These are phyloP conservation scores for Halichoerus grypus DNA, from an alignment of 2,113 vertebrate species.

Conservation along the genomic window DNA sequence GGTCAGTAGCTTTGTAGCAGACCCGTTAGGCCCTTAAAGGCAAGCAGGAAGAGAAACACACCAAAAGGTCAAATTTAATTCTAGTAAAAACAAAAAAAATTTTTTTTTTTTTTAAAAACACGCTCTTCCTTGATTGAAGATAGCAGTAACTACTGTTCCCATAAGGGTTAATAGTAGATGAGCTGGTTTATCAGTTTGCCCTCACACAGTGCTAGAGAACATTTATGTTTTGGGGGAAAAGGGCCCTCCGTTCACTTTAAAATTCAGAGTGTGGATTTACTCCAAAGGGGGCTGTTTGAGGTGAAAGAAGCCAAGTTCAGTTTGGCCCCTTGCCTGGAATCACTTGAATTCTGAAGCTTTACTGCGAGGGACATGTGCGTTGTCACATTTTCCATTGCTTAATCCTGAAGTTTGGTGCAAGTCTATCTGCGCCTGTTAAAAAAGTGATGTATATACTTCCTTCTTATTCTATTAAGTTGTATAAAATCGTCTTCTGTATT, in stretches of 20 bases:
- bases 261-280: slow-evolving; percentile 86
- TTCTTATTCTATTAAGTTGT: slow-evolving; percentile 85
- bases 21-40: slow-evolving; percentile 58
- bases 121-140: not conserved
- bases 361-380: slow-evolving; percentile 86
- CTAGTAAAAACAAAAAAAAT: not conserved
- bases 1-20: slow-evolving; percentile 71
- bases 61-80: slow-evolving; percentile 59
- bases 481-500: slow-evolving; percentile 88
- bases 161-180: slow-evolving; percentile 73
- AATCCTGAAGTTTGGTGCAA: slow-evolving; percentile 81
- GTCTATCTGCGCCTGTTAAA: slow-evolving; percentile 83
- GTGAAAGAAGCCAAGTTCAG: slow-evolving; percentile 88
- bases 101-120: not conserved
- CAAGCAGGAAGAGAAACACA: slow-evolving; percentile 37
- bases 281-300: slow-evolving; percentile 86
- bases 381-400: slow-evolving; percentile 90
- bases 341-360: slow-evolving; percentile 92
- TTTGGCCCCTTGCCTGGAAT: slow-evolving; percentile 91
- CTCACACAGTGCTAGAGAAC: slow-evolving; percentile 60
- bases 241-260: slow-evolving; percentile 78
- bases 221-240: slow-evolving; percentile 63
- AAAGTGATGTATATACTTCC: slow-evolving; percentile 84
- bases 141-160: not conserved
- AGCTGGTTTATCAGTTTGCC: slow-evolving; percentile 41